Evolutionary conservation across 2,113 vertebrate species (phyloP).

Genomic region (Lepus americanus): DNA sequence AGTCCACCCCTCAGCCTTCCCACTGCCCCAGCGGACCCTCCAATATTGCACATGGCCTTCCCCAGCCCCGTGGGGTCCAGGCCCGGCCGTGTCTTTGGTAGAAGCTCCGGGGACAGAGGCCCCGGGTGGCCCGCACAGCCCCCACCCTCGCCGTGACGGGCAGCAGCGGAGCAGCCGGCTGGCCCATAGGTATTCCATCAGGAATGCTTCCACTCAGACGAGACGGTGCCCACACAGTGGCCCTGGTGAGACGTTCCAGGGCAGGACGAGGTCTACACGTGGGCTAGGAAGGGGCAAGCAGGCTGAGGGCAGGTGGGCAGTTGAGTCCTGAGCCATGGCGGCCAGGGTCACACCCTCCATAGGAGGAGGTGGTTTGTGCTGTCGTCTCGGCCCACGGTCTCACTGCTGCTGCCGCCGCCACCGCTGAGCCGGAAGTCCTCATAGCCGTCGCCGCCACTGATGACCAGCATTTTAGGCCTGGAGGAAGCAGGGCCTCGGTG

Average conservation of each 20-base stretch:
- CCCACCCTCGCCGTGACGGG: not conserved
- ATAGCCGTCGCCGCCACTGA: constrained; percentile 97
- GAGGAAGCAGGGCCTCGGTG: constrained; percentile 86
- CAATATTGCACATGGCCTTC: constrained; percentile 82
- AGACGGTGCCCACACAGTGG: not conserved
- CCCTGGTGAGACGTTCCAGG: not conserved
- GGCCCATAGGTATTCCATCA: not conserved
- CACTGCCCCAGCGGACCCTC: constrained; percentile 71
- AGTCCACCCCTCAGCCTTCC: constrained; percentile 48
- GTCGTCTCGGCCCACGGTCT: constrained; percentile 96
- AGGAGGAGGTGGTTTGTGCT: constrained; percentile 98
- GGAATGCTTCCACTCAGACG: not conserved
- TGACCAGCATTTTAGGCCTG: constrained; percentile 95
- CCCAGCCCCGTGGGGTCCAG: constrained; percentile 69
- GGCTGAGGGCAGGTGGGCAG: constrained; percentile 18
- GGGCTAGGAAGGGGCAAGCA: constrained; percentile 53
- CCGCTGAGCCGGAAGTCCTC: constrained; percentile 96
- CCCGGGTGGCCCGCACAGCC: constrained; percentile 50
- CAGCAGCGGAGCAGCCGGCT: not conserved
- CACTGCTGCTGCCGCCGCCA: constrained; percentile 90
- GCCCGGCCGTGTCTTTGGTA: constrained; percentile 81
- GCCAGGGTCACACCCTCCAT: constrained; percentile 93
- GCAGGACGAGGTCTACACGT: constrained; percentile 55
- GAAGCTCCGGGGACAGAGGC: constrained; percentile 80
- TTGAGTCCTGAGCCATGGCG: not conserved